These are phyloP conservation scores for Trichopria drosophilae DNA, from an alignment of 2,888 invertebrate species.

Conservation along the genomic window DNA sequence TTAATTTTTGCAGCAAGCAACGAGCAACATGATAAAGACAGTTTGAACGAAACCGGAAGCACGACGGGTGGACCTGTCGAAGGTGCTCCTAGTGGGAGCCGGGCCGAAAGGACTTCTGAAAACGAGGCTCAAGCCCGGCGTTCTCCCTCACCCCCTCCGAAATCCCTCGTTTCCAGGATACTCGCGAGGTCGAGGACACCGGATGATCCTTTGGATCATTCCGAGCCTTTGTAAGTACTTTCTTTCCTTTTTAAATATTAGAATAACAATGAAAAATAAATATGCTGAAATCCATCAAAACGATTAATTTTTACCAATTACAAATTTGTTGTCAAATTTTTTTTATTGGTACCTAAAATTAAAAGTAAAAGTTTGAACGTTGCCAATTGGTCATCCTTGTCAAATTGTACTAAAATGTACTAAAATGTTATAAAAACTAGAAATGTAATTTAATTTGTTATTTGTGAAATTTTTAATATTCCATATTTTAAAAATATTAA, in stretches of 20 bases:
- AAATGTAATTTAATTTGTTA: too few species aligned
- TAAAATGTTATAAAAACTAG: too few species aligned
- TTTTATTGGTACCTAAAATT: not conserved
- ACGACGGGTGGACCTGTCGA: constrained; percentile 53
- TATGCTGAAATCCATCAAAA: too few species aligned
- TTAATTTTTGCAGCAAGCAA: constrained; percentile 53
- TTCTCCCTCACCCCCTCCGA: constrained; percentile 45
- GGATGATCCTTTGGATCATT: constrained; percentile 54
- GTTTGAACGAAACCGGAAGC: constrained; percentile 59
- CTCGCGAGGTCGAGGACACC: constrained; percentile 49
- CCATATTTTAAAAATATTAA: too few species aligned
- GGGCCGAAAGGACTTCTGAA: constrained; percentile 29
- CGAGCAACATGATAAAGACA: constrained; percentile 60
- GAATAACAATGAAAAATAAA: too few species aligned
- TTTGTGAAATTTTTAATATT: too few species aligned
- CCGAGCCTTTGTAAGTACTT: constrained; percentile 57
- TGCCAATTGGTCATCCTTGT: too few species aligned
- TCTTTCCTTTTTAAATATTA: constrained; percentile 1
- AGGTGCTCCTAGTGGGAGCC: constrained; percentile 45
- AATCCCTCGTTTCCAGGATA: constrained; percentile 51
- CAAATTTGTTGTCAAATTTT: not conserved
- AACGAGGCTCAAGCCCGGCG: constrained; percentile 30
- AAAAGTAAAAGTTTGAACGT: too few species aligned
- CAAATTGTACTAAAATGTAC: too few species aligned
- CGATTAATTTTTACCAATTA: not conserved